phyloP scores from a whole-genome alignment of 2,888 invertebrate genomes.

The Perdita meconis region DNA sequence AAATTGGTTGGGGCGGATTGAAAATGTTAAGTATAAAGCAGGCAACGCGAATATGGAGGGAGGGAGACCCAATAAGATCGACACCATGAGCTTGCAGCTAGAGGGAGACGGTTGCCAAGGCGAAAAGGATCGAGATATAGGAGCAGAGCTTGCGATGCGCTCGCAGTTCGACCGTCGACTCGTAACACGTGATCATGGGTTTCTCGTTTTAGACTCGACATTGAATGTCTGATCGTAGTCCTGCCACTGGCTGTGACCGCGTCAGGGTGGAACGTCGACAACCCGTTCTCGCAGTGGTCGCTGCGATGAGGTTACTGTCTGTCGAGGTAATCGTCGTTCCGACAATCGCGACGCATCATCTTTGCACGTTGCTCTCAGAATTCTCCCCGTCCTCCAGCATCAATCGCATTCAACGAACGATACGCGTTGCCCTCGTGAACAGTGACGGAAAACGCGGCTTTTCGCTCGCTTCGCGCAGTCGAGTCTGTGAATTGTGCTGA shows the following conservation, averaged over 20 bases:
- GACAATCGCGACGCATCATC: neutral
- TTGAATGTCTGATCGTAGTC: conserved; percentile 58
- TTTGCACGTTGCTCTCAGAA: neutral
- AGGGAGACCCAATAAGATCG: conserved; percentile 11
- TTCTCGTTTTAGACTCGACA: conserved; percentile 66
- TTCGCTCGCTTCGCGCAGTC: neutral
- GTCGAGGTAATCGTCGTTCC: conserved; percentile 63
- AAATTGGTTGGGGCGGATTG: no score
- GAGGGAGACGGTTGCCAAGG: conserved; percentile 14
- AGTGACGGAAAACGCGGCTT: conserved; percentile 5
- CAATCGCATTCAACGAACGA: neutral
- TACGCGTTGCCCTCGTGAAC: neutral
- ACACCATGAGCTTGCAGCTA: conserved; percentile 28
- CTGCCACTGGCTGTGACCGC: conserved; percentile 44
- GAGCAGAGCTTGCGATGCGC: conserved; percentile 46
- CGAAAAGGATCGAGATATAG: conserved; percentile 25
- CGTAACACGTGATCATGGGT: conserved; percentile 67
- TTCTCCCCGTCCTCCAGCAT: neutral
- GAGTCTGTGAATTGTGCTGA: conserved; percentile 15
- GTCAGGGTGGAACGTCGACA: conserved; percentile 31
- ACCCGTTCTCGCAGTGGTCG: conserved; percentile 11
- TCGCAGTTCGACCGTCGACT: conserved; percentile 54
- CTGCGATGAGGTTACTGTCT: conserved; percentile 52
- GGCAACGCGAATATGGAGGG: no score
- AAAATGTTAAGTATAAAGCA: no score